phyloP scores from a whole-genome alignment of 2,797 vertebrate genomes.

The Hafferia zeledoni region DNA sequence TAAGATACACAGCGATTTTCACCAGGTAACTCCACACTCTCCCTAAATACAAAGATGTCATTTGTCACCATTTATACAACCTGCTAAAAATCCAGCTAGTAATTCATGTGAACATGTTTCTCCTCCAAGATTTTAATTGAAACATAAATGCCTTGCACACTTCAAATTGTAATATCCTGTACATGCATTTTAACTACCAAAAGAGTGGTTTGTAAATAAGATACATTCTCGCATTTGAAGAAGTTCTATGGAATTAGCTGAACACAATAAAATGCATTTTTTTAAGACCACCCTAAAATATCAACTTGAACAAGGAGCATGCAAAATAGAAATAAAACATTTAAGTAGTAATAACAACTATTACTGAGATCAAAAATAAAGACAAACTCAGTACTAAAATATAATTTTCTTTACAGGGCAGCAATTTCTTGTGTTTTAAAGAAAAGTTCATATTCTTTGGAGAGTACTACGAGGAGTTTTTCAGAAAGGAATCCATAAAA shows the following conservation, averaged over 20 bases:
- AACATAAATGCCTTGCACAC: conserved; percentile 64
- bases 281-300: conserved; percentile 7
- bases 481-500: conserved; percentile 68
- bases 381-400: neutral
- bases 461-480: conserved; percentile 26
- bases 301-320: neutral
- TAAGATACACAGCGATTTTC: conserved; percentile 78
- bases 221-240: conserved; percentile 32
- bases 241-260: neutral
- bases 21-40: conserved; percentile 71
- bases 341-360: neutral
- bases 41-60: conserved; percentile 75
- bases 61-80: conserved; percentile 75
- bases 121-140: conserved; percentile 75
- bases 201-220: conserved; percentile 6
- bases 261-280: neutral
- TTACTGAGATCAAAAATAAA: neutral
- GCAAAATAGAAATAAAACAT: neutral
- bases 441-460: conserved; percentile 46
- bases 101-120: conserved; percentile 75
- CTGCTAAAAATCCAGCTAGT: conserved; percentile 72
- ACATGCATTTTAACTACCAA: conserved; percentile 26
- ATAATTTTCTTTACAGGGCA: conserved; percentile 11
- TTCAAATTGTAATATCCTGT: conserved; percentile 58
- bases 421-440: conserved; percentile 7